phyloP scores from a whole-genome alignment of 2,888 invertebrate species.

The Mesoligia furuncula region DNA sequence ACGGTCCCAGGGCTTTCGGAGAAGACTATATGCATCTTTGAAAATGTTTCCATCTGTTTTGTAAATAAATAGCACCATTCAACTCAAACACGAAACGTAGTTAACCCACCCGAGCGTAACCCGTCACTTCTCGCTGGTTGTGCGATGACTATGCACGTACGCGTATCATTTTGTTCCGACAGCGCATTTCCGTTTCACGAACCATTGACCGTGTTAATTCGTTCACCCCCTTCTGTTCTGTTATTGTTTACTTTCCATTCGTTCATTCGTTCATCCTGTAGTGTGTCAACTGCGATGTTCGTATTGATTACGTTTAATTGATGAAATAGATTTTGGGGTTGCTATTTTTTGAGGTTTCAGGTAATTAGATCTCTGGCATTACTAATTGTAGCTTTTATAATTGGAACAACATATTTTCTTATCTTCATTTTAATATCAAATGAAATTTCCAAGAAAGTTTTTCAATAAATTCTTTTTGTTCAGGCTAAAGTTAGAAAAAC shows the following conservation, averaged over 20 bases:
- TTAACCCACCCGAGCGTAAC: constrained; percentile 1
- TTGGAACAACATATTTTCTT: background rate
- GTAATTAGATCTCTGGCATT: background rate
- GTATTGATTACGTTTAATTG: constrained; percentile 23
- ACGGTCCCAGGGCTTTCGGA: background rate
- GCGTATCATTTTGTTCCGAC: constrained; percentile 15
- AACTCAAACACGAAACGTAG: constrained; percentile 6
- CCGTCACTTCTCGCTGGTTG: constrained; percentile 30
- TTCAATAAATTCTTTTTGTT: background rate
- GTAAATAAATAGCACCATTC: constrained; percentile 21
- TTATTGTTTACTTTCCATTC: constrained; percentile 61
- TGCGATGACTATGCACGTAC: constrained; percentile 36
- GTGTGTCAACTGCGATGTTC: constrained; percentile 25
- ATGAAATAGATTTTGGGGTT: background rate
- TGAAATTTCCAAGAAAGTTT: background rate
- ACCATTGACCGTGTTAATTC: constrained; percentile 65
- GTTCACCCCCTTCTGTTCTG: constrained; percentile 46
- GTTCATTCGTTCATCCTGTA: constrained; percentile 24
- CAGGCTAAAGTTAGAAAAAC: background rate
- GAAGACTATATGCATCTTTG: background rate
- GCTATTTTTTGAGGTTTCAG: constrained; percentile 25
- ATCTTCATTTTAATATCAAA: background rate
- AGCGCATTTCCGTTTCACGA: constrained; percentile 61
- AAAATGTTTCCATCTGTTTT: background rate
- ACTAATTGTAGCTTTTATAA: background rate